Conservation (phyloP, 2,797 vertebrate species). For the Mus minutoides region DNA sequence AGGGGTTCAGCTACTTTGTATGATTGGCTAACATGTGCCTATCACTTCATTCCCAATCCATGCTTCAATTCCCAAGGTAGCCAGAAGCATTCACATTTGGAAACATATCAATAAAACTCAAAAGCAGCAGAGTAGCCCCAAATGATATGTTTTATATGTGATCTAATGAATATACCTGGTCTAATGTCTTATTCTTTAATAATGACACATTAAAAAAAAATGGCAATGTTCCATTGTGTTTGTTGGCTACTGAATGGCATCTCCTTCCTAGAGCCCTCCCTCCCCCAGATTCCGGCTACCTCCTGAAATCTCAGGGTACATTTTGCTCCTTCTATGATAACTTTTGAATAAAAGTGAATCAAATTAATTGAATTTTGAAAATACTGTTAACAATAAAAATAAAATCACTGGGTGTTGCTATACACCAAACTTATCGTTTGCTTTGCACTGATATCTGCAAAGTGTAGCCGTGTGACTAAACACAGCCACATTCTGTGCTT, state of each 20-base stretch:
- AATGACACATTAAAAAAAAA: neutral
- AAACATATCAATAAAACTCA: neutral
- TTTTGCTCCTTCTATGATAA: neutral
- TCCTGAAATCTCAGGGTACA: neutral
- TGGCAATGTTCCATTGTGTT: neutral
- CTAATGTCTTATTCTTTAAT: neutral
- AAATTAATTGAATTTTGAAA: neutral
- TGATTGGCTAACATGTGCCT: neutral
- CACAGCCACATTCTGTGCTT: neutral
- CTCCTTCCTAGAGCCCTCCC: rapidly evolving
- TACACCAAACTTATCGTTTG: neutral
- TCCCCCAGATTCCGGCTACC: neutral
- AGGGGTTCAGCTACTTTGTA: neutral
- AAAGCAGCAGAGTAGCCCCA: neutral
- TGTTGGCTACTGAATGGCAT: rapidly evolving
- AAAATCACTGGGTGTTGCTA: neutral
- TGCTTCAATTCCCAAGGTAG: neutral
- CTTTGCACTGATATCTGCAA: neutral
- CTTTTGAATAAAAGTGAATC: constrained; percentile 14
- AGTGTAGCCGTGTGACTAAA: neutral
- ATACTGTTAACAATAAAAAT: neutral
- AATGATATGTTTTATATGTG: neutral
- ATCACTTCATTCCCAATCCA: neutral
- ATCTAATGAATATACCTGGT: neutral
- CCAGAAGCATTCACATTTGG: neutral